Conservation (phyloP, 2,797 vertebrate species). For the Sebastes nivosus region DNA sequence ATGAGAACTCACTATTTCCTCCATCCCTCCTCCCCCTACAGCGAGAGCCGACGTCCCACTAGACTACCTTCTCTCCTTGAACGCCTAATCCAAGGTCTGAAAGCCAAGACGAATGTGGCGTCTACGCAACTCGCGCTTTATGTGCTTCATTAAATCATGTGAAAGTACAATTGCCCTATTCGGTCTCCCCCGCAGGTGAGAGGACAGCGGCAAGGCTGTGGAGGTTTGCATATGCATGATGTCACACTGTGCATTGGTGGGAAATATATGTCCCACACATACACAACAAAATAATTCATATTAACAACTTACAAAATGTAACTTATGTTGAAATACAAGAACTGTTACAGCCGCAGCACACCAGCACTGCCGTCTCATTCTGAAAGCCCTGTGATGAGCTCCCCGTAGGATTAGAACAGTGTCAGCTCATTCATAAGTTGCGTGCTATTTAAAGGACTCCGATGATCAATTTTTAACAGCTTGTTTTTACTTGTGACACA, state of each 20-base stretch:
- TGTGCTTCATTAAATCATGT: constrained; percentile 24
- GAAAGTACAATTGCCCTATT: constrained; percentile 22
- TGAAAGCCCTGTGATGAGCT: constrained; percentile 2
- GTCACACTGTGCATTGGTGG: neutral
- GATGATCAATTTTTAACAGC: constrained; percentile 17
- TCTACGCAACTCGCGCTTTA: constrained; percentile 7
- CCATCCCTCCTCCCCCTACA: constrained; percentile 10
- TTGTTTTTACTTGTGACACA: constrained; percentile 18
- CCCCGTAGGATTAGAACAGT: constrained; percentile 4
- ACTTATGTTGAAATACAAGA: neutral
- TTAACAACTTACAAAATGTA: neutral
- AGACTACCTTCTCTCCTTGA: constrained; percentile 56
- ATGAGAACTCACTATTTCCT: constrained; percentile 52
- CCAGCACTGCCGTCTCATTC: neutral
- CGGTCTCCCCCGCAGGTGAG: constrained; percentile 13
- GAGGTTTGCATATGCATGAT: constrained; percentile 25
- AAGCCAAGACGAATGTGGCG: constrained; percentile 31
- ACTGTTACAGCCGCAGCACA: neutral
- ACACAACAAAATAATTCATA: neutral
- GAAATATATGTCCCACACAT: constrained; percentile 3
- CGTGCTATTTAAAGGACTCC: constrained; percentile 14
- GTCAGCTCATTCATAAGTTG: constrained; percentile 15
- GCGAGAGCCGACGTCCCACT: constrained; percentile 34
- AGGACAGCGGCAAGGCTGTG: neutral
- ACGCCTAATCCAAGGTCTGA: constrained; percentile 50